Percentiles rank a stretch among this genome's conserved stretches.
These are phyloP conservation scores for Dichetophora obliterata DNA, from an alignment of 2,888 invertebrate genomes.

Conservation along the genomic window DNA sequence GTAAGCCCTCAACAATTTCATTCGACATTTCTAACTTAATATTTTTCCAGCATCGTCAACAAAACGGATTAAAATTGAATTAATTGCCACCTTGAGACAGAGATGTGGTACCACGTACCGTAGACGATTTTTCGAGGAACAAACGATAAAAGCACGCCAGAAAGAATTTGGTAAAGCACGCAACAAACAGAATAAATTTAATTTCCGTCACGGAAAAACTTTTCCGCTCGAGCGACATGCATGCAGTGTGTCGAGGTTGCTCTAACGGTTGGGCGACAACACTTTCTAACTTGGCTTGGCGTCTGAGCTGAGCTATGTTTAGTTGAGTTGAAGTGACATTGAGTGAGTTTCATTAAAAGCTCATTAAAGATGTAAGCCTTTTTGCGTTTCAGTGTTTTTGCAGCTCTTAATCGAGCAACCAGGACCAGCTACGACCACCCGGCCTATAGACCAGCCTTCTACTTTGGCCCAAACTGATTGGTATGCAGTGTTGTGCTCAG, in stretches of 20 bases:
- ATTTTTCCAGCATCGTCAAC: conserved; percentile 24
- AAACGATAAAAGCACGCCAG: not conserved
- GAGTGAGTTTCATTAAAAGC: conserved; percentile 43
- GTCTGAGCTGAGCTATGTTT: not conserved
- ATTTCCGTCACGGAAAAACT: conserved; percentile 40
- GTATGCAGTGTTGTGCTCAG: conserved; percentile 9
- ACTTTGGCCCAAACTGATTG: conserved; percentile 2
- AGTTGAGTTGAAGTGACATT: conserved; percentile 5
- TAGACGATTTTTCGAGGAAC: not conserved
- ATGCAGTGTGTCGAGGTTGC: not conserved
- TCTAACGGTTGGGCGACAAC: not conserved
- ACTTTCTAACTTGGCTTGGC: not conserved
- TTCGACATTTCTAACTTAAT: conserved; percentile 16
- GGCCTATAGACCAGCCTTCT: not conserved
- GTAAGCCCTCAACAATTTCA: not conserved
- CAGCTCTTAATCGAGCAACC: not conserved
- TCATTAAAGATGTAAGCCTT: conserved; percentile 35
- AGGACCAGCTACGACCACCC: not conserved
- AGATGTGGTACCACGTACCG: conserved; percentile 7
- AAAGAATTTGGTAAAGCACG: not conserved
- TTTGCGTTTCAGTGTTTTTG: not conserved
- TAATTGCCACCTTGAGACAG: conserved; percentile 32
- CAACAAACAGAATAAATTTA: conserved; percentile 35
- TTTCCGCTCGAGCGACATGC: conserved; percentile 30
- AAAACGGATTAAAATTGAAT: conserved; percentile 35